phyloP scores from a whole-genome alignment of 1,140 invertebrate species.

The Trachelipus rathkii region DNA sequence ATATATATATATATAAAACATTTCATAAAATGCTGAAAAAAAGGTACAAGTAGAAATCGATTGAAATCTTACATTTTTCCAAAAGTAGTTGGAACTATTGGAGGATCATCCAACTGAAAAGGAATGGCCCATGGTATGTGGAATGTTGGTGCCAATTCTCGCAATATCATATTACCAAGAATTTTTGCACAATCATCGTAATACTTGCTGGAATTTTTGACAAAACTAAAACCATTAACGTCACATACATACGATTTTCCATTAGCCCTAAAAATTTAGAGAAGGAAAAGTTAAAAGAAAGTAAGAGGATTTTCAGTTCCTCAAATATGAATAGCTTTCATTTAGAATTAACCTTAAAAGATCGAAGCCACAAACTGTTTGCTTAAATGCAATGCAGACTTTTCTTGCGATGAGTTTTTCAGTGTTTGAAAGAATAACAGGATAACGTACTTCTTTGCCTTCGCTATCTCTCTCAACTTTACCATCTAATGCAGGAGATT shows the following conservation, averaged over 20 bases:
- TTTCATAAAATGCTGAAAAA: too few species aligned
- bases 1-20: neutral
- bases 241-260: constrained; percentile 99
- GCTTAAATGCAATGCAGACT: constrained; percentile 96
- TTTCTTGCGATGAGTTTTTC: constrained; percentile 99
- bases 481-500: constrained; percentile 94
- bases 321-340: too few species aligned
- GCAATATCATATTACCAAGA: constrained; percentile 83
- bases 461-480: constrained; percentile 98
- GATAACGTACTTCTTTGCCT: constrained; percentile 97
- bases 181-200: constrained; percentile 99
- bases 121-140: constrained; percentile 96
- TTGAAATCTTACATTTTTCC: constrained; percentile 78
- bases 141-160: constrained; percentile 86
- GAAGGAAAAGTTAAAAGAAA: too few species aligned
- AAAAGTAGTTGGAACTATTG: constrained; percentile 97
- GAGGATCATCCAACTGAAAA: constrained; percentile 95
- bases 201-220: constrained; percentile 99
- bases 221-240: constrained; percentile 99
- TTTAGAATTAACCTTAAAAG: constrained; percentile 65
- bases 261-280: constrained; percentile 69
- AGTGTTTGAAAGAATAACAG: constrained; percentile 92
- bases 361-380: constrained; percentile 99
- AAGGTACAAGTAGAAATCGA: too few species aligned
- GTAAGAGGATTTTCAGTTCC: too few species aligned